These are phyloP conservation scores for Melinopterus prodromus DNA, from an alignment of 2,888 invertebrate species.

Conservation along the genomic window DNA sequence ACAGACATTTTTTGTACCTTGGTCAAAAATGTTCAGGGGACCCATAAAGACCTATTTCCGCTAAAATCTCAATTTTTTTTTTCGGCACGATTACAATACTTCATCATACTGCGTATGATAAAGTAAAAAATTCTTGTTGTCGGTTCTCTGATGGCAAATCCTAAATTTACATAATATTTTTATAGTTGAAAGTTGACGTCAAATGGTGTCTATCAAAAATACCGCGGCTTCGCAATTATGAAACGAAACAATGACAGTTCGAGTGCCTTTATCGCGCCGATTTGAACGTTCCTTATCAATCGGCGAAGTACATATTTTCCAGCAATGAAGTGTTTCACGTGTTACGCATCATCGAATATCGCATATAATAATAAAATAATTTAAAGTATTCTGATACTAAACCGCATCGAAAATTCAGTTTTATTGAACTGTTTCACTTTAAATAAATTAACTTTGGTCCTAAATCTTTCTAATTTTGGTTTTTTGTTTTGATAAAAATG, in stretches of 20 bases:
- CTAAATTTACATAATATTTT: neutral
- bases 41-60: too few relatives aligned
- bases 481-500: neutral
- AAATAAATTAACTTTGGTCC: neutral
- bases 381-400: neutral
- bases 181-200: neutral
- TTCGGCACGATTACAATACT: too few relatives aligned
- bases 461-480: neutral
- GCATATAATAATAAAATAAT: neutral
- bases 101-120: too few relatives aligned
- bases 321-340: neutral
- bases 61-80: too few relatives aligned
- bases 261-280: neutral
- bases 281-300: neutral
- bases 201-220: neutral
- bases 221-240: neutral
- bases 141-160: neutral
- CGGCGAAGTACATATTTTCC: neutral
- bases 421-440: neutral
- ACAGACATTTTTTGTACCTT: too few relatives aligned
- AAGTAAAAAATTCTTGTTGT: neutral
- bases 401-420: neutral
- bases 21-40: too few relatives aligned
- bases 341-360: neutral
- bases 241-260: conserved; percentile 4